These are phyloP conservation scores for Alethe castanea DNA, from an alignment of 2,113 vertebrate species.

Conservation along the genomic window DNA sequence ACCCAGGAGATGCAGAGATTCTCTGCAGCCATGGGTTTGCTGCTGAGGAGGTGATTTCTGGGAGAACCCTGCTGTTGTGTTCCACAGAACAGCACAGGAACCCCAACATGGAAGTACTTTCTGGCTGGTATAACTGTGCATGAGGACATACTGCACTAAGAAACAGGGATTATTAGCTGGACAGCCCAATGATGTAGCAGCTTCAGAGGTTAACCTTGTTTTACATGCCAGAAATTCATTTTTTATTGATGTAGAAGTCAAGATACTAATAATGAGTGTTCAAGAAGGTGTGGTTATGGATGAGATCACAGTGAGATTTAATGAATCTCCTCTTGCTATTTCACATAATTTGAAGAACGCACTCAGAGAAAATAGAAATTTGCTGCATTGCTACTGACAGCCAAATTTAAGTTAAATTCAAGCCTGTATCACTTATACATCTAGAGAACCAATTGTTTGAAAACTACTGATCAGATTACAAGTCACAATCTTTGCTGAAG, in stretches of 20 bases:
- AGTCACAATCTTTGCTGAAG: not conserved
- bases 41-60: accelerated
- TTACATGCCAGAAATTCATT: not conserved
- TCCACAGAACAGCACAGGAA: not conserved
- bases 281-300: not conserved
- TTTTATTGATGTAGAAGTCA: not conserved
- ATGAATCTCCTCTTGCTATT: not conserved
- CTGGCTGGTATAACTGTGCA: not conserved
- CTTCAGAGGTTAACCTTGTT: not conserved
- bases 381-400: not conserved
- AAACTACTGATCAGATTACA: not conserved
- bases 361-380: not conserved
- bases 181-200: not conserved
- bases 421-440: not conserved
- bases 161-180: not conserved
- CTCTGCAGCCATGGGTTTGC: not conserved
- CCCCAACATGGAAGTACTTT: accelerated
- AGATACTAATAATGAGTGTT: not conserved
- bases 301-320: not conserved
- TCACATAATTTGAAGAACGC: not conserved
- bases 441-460: not conserved
- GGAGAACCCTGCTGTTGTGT: not conserved
- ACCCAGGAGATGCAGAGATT: not conserved
- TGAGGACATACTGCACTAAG: not conserved
- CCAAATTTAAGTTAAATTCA: not conserved